phyloP scores from a whole-genome alignment of 37 sponge, comb jelly and placozoan species.

The Oopsacas minuta region DNA sequence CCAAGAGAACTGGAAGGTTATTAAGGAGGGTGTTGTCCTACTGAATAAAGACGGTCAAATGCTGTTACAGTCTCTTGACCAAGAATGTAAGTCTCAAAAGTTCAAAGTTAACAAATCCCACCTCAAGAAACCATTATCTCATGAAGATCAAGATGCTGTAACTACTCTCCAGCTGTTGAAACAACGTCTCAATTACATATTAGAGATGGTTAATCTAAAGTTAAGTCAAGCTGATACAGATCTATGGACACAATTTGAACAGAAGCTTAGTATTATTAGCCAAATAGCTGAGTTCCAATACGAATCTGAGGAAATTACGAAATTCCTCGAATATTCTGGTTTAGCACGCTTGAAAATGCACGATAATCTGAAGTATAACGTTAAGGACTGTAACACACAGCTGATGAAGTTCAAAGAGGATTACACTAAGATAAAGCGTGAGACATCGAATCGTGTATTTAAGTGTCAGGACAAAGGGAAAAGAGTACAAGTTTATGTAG shows the following conservation, averaged over 20 bases:
- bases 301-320: not conserved
- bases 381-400: constrained; percentile 1
- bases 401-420: not conserved
- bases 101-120: not conserved
- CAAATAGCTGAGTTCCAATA: not conserved
- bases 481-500: not conserved
- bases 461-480: not conserved
- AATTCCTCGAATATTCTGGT: not conserved
- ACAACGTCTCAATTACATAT: not conserved
- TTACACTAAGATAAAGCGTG: not conserved
- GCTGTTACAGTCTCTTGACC: not conserved
- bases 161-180: not conserved
- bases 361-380: not conserved
- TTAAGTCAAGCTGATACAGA: not conserved
- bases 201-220: not conserved
- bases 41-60: not conserved
- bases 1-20: not conserved
- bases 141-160: not conserved
- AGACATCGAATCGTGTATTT: not conserved
- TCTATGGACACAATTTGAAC: not conserved
- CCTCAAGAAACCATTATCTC: not conserved
- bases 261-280: not conserved
- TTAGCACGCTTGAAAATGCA: not conserved
- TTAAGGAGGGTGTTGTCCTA: not conserved
- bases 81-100: not conserved